Base-by-base conservation (phyloP, 2,113 vertebrate species). In the Corythaixoides concolor region DNA sequence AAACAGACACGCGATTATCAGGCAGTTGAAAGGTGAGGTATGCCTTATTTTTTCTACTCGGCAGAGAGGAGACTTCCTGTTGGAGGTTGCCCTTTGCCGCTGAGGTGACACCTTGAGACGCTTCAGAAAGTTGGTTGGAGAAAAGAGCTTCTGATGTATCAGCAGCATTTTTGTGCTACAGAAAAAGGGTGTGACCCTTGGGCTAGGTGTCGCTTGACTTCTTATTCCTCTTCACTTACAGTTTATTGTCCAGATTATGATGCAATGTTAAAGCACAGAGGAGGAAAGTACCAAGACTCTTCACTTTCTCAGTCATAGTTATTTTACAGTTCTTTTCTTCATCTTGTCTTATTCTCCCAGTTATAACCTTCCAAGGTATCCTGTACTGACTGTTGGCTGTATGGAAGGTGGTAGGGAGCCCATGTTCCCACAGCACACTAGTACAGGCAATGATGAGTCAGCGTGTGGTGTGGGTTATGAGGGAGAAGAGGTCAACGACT, bases 1-100 rank as follows among this genome's bases (percentile, higher is more conserved):
- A 47, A 62, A 39, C 1, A 1, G 22, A 16, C 5, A 0, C 1
- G 11, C 0, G 0, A 13, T 75, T 45, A 12, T 58, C 13, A 8
- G n/a, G 33, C 4, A 4, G 16, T 5, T 62, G 33, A 43, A 76
- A 80, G 59, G 49, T 33, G 33, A 49, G 30, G 11, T 35, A 26
- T 82, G 50, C 45, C 41, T 53, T 59, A 21, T 56, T 49, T 55
- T 24, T 81, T 35, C 59, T 64, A 5, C 21, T 64, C 60, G 39
- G 8, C 21, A 69, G 49, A 62, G 21, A 9, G 17, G 30, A 43
- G 13, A 43, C 41, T 12, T 43, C 15, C n/a, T 50, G 8, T 20
- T 76, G 62, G 39, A 74, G 45, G 17, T 13, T 53, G 28, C 13
- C 41, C 35, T 85, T 91, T 63, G 26, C 37, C 0, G 0, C 12